Base-by-base conservation (phyloP, 1,140 invertebrate genomes). In the Parapsyche elsis region DNA sequence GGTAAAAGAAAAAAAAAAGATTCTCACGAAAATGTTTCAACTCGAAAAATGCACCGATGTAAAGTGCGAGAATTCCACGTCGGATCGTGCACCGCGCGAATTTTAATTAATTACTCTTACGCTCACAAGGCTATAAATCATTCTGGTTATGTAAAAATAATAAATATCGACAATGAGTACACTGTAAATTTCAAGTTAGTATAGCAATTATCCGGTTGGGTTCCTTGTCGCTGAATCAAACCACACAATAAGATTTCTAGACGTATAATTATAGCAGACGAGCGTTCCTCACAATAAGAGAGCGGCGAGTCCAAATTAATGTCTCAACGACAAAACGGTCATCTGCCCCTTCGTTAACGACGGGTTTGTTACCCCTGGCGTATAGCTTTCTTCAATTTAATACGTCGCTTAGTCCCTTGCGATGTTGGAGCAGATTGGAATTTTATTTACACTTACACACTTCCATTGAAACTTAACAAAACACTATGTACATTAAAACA, bases 251-350 rank as follows among this genome's bases (percentile, higher is more conserved):
- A 59, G 57, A 59, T 77, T 77, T 64, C 53, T 77, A 77, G 75
- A 77, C 75, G 75, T 77, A 64, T 77, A 77, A 77, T 77, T 77
- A 77, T 44, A 9, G 38, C 71, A 21, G n/a, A 16, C 12, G 71
- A 75, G 38, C 12, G 26, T 16, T 71, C 26, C 7, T 75, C 44
- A 38, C 71, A 45, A 30, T 71, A 38, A 38, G 30, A 38, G 30
- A 38, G 30, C 30, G 30, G 30, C 30, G 2, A 12, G 49, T 53
- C 12, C 49, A 53, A 53, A 53, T 53, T 53, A 53, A 53, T 53
- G 30, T 38, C 30, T 7, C 30, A 7, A 38, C 30, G 14, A 21
- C 19, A 57, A n/a, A 21, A 57, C 19, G 53, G 53, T 16, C 19
- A 38, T 38, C 30, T 38, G 30, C 30, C 30, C 30, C 23, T 24